Base-by-base conservation (phyloP, 2,113 vertebrate species). In the Dinomys branickii region DNA sequence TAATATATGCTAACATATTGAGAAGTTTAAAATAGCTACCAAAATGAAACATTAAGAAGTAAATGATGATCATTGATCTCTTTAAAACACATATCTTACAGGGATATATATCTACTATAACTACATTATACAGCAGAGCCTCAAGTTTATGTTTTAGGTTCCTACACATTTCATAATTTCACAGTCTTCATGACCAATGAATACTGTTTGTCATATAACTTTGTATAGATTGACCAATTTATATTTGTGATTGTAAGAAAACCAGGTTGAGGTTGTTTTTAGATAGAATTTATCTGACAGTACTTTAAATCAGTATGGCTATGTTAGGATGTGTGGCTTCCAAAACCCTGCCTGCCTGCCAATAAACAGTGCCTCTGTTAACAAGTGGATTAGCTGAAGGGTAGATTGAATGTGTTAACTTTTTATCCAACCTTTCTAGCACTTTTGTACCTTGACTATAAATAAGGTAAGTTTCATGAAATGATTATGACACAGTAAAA, bases 1-100 rank as follows among this genome's bases (percentile, higher is more conserved):
- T 65, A 80, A 65, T 19, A 67, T 65, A 63, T 80, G 47, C 28
- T 92, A 50, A 67, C 35, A 11, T 56, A 88, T 94, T 67, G 82
- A 88, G 7, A 80, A 80, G 86, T 35, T 86, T 41, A 95, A 89
- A 91, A 69, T 61, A 86, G 10, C 8, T 94, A 94, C 3, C 8
- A 5, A 12, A 86, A 61, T 80, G 54, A 93, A 33, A 69, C 0
- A 3, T n/a, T 87, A 65, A 61, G 54, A 90, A 91, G 26, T 85
- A 85, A 71, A 56, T 9, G 52, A 56, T n/a, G 54, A 52, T 44
- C 11, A 30, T 30, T 75, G 20, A 30, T 1, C 91, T 92, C 28
- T 85, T 28, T 13, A 38, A 8, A 86, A 52, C 7, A n/a, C 63
- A n/a, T 7, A 89, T 24, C 4, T 83, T 59, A 75, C 58, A 59